Evolutionary conservation across 2,113 vertebrate genomes (phyloP), one percentile per base, ranked within the genome.

Genomic region (Leucoraja erinaceus): DNA sequence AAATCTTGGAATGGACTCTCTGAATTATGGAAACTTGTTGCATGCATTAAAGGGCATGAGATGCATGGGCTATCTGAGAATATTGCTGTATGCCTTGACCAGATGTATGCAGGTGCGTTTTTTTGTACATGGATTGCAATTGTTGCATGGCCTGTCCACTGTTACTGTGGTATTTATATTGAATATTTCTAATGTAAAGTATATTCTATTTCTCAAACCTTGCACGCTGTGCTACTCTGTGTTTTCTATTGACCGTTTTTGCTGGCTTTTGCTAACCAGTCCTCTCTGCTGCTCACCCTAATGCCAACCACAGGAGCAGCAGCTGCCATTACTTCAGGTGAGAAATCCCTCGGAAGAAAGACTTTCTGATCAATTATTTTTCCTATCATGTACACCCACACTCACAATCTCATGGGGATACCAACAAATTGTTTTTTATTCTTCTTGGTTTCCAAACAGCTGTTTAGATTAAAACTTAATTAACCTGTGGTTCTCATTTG

Each of bases 231-330:
- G 54, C 8, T 59, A 16, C 47, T 56, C 47, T 54, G 10, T 75
- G 75, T 16, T 63, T 12, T 20, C 83, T 66, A n/a, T 86, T 72
- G 66, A 54, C 33, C 1, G 47, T 72, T 54, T 91, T 86, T 70
- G 31, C 56, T 91, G 90, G 90, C 14, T 63, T 91, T 91, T 91
- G 33, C 90, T 91, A 91, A 91, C 66, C 90, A 74, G 10, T 91
- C 31, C 90, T 91, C 90, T 91, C 90, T 91, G 90, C 90, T 91
- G 90, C 90, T 72, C 63, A 47, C 47, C 68, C 90, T 72, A 47
- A 74, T 74, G 90, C 90, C 68, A 91, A 91, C 90, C 90, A 91
- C 90, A 91, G 90, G 90, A 91, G 90, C 90, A 91, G 90, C 90
- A 91, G 90, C 90, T 54, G 68, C 66, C 38, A 28, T 33, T 72